phyloP scores from a whole-genome alignment of 2,888 invertebrate genomes.

The Palloptera scutellata region DNA sequence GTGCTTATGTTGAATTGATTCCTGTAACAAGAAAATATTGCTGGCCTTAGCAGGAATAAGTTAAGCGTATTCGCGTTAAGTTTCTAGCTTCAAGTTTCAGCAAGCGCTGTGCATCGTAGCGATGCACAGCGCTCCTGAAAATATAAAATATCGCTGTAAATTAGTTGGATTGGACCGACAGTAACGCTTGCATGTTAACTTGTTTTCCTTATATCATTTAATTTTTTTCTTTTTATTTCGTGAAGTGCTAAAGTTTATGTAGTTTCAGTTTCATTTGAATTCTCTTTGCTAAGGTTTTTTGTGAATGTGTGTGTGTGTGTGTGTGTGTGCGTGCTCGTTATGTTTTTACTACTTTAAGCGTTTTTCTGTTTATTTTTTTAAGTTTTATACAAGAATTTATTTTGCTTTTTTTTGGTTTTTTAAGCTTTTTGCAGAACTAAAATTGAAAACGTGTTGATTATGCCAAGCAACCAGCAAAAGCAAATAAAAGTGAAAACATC shows the following conservation, averaged over 20 bases:
- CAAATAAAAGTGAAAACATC: too few relatives aligned
- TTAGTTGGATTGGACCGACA: too few relatives aligned
- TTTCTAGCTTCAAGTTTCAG: too few relatives aligned
- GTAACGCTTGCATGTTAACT: constrained; percentile 18
- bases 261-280: constrained; percentile 27
- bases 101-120: too few relatives aligned
- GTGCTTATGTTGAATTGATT: too few relatives aligned
- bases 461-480: constrained; percentile 3
- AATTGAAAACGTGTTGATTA: constrained; percentile 28
- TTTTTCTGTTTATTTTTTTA: background rate
- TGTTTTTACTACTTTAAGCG: background rate
- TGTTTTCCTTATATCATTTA: constrained; percentile 41
- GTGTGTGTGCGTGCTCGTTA: background rate
- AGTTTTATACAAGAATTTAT: background rate
- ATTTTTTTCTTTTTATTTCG: background rate
- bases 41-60: too few relatives aligned
- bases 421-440: constrained; percentile 11
- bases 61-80: too few relatives aligned
- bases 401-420: background rate
- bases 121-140: too few relatives aligned
- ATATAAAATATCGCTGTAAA: too few relatives aligned
- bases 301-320: background rate
- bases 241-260: background rate
- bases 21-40: too few relatives aligned
- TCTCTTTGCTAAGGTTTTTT: constrained; percentile 7